Conservation (phyloP, 2,888 invertebrate species). For the Lasioglossum leucozonium region DNA sequence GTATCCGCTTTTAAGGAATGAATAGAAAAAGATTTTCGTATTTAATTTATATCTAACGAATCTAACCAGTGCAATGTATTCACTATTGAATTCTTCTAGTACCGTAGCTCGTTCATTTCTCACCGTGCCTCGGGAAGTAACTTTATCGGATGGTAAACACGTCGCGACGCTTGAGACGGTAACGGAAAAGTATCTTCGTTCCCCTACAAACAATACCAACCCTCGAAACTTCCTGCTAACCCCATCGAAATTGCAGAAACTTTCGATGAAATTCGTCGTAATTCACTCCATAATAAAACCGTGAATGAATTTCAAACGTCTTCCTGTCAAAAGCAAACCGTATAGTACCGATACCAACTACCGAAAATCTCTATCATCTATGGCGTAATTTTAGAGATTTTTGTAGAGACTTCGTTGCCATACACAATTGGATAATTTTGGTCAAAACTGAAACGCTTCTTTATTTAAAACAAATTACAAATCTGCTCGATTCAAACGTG, state of each 20-base stretch:
- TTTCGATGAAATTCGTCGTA: not conserved
- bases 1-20: no score
- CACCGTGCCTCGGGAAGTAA: not conserved
- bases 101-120: not conserved
- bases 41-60: not conserved
- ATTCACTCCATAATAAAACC: not conserved
- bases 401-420: no score
- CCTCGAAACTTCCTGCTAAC: not conserved
- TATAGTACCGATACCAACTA: no score
- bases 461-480: no score
- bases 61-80: not conserved
- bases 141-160: slow-evolving; percentile 4
- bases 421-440: no score
- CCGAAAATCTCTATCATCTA: no score
- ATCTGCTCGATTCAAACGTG: no score
- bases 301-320: not conserved
- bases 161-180: not conserved
- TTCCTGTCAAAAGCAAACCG: not conserved
- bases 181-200: not conserved
- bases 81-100: not conserved
- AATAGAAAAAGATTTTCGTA: no score
- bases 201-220: not conserved
- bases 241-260: not conserved
- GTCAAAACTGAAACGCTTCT: no score
- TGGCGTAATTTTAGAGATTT: no score